These are phyloP conservation scores for Hybognathus amarus DNA, from an alignment of 2,797 vertebrate genomes.

Conservation along the genomic window DNA sequence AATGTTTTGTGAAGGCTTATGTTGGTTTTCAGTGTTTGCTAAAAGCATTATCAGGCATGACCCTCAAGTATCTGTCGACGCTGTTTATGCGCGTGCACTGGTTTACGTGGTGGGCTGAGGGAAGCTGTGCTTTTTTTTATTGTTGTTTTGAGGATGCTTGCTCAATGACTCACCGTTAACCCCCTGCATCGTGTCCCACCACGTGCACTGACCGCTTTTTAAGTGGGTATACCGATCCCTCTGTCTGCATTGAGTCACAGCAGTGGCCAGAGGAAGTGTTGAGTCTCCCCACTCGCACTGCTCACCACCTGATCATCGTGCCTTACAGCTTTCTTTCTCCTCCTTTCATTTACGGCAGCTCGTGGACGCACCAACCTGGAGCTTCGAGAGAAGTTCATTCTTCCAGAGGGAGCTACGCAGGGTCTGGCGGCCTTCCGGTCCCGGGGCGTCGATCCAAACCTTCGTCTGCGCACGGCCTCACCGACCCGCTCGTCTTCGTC, in stretches of 20 bases:
- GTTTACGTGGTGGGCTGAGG: conserved; percentile 53
- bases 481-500: conserved; percentile 95
- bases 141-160: conserved; percentile 58
- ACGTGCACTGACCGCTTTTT: conserved; percentile 41
- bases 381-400: conserved; percentile 96
- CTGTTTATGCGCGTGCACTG: conserved; percentile 15
- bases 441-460: conserved; percentile 92
- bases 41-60: conserved; percentile 70
- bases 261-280: conserved; percentile 44
- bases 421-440: conserved; percentile 94
- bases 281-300: conserved; percentile 69
- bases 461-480: conserved; percentile 92
- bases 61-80: conserved; percentile 53
- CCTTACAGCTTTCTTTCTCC: conserved; percentile 48
- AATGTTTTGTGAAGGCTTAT: conserved; percentile 66
- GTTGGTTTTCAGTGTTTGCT: conserved; percentile 51
- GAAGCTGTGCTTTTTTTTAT: conserved; percentile 62
- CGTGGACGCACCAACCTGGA: conserved; percentile 97
- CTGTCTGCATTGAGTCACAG: conserved; percentile 30
- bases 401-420: conserved; percentile 92
- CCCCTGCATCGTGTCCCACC: conserved; percentile 46
- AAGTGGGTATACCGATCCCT: conserved; percentile 35
- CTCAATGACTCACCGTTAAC: conserved; percentile 46
- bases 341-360: conserved; percentile 73
- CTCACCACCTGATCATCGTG: conserved; percentile 67